Base-by-base conservation (phyloP, 1,140 invertebrate species). In the Apolygus lucorum region DNA sequence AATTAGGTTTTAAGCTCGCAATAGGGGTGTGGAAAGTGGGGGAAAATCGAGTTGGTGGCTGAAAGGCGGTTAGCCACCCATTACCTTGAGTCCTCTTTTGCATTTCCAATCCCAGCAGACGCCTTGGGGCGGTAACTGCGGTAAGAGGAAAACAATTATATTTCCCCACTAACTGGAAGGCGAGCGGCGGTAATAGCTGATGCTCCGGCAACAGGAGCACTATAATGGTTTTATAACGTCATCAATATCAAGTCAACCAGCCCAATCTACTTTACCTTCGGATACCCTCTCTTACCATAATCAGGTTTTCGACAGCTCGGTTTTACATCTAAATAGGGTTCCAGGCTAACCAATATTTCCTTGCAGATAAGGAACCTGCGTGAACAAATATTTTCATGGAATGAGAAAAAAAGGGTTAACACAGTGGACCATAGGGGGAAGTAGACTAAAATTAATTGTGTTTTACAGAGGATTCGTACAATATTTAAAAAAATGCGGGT, bases 101-200 rank as follows among this genome's bases (percentile, higher is more conserved):
- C 54, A 59, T 59, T 59, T 59, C 54, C 54, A 59, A 59, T 59
- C 54, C 54, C 54, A 59, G 54, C 54, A 59, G 54, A 59, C 54
- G 54, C 54, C 54, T 59, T 59, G 54, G 54, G 54, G 54, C 54
- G 54, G n/a, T n/a, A n/a, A 59, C 54, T 59, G 54, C 4, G 17
- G 34, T 59, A 59, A 59, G 13, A 11, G 54, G 54, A 24, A 59
- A 59, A 59, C 54, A 59, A 59, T 59, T 59, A 59, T 59, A 59
- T 59, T 59, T 24, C 54, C 4, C 54, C 54, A 21, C 54, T 59
- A 59, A 59, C 11, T 59, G 54, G 54, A 22, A 59, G 17, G 8
- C 34, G 34, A 59, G 22, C 13, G 8, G 11, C 54, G 4, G 13
- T 13, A 59, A 59, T 59, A 59, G 54, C 54, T 59, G 54, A 59